phyloP scores from a whole-genome alignment of 2,113 vertebrate species.

The Gasterosteus nipponicus region DNA sequence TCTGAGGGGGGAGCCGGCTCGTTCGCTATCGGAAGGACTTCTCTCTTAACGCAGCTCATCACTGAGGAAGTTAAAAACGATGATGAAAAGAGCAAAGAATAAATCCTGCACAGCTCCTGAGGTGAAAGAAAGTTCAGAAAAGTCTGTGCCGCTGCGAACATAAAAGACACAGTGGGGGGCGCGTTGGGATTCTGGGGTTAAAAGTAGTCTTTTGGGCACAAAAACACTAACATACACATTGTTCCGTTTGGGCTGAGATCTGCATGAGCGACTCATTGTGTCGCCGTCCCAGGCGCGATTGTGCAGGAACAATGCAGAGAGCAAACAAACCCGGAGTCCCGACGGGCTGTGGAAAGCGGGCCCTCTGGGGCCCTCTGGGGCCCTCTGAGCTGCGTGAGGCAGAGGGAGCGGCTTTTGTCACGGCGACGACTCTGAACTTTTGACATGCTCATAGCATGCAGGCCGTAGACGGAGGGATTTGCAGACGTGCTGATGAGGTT shows the following conservation, averaged over 20 bases:
- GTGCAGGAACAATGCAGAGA: conserved; percentile 52
- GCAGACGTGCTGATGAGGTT: conserved; percentile 24
- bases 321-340: conserved; percentile 39
- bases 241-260: conserved; percentile 6
- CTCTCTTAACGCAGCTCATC: conserved; percentile 29
- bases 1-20: conserved; percentile 40
- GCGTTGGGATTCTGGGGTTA: background rate
- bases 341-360: conserved; percentile 48
- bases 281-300: conserved; percentile 32
- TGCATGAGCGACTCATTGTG: conserved; percentile 35
- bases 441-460: conserved; percentile 53
- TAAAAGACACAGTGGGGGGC: background rate
- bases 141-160: background rate
- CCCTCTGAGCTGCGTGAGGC: conserved; percentile 26
- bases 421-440: conserved; percentile 64
- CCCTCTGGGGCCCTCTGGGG: conserved; percentile 3
- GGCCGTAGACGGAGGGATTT: conserved; percentile 26
- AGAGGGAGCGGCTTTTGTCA: conserved; percentile 62
- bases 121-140: conserved; percentile 48
- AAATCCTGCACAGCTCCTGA: conserved; percentile 12
- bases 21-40: conserved; percentile 27
- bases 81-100: conserved; percentile 26
- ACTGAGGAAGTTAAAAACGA: conserved; percentile 44
- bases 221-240: background rate
- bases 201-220: background rate